These are phyloP conservation scores for Acrobasis suavella DNA, from an alignment of 2,888 invertebrate genomes.

Conservation along the genomic window DNA sequence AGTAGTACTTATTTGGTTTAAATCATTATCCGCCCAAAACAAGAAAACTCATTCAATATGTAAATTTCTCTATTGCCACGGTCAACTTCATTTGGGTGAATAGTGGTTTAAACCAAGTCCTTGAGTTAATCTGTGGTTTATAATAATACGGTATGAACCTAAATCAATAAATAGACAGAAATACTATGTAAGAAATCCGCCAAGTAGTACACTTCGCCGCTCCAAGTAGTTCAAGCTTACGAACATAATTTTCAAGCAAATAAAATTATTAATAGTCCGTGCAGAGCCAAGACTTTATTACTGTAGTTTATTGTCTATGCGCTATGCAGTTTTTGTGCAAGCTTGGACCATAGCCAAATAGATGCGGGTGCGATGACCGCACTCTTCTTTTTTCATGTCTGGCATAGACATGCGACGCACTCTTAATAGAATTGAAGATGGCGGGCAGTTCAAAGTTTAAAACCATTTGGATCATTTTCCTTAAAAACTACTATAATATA, in stretches of 20 bases:
- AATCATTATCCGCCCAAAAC: too few relatives aligned
- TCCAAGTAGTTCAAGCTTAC: conserved; percentile 3
- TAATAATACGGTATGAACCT: neutral
- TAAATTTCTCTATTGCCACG: too few relatives aligned
- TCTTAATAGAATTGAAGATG: conserved; percentile 27
- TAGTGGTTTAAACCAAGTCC: too few relatives aligned
- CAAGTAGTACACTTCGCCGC: neutral
- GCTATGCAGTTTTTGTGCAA: conserved; percentile 50
- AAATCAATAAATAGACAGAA: neutral
- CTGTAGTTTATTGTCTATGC: conserved; percentile 44
- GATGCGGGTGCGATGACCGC: conserved; percentile 53
- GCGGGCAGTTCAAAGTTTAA: conserved; percentile 20
- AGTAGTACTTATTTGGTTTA: too few relatives aligned
- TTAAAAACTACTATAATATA: too few relatives aligned
- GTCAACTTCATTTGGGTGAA: too few relatives aligned
- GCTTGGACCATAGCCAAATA: conserved; percentile 57
- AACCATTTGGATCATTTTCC: neutral
- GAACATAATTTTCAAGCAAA: conserved; percentile 3
- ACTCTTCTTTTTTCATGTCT: conserved; percentile 38
- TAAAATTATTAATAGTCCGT: neutral
- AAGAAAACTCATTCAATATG: too few relatives aligned
- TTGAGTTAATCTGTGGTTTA: too few relatives aligned
- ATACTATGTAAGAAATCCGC: neutral
- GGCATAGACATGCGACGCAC: conserved; percentile 37
- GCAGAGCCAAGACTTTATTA: conserved; percentile 20